A percentile compares a stretch with the other conserved stretches of the same genome.
These are phyloP conservation scores for Lepidocolaptes lacrymiger DNA, from an alignment of 2,797 vertebrate genomes.

Conservation along the genomic window DNA sequence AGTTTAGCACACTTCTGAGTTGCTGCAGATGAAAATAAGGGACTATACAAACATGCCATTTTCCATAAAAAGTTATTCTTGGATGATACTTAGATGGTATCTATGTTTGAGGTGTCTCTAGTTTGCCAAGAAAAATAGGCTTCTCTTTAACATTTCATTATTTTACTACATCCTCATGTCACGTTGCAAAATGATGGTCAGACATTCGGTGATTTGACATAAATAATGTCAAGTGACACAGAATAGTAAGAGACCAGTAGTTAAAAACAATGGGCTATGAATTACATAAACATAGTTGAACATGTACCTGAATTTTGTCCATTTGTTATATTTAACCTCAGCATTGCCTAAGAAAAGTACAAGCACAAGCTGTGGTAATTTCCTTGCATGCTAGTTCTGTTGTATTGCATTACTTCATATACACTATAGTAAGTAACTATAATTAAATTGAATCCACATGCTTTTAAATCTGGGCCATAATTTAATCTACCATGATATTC, in stretches of 20 bases:
- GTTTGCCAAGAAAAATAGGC: neutral
- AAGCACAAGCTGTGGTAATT: neutral
- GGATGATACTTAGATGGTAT: neutral
- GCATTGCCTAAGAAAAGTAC: neutral
- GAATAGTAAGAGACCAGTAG: neutral
- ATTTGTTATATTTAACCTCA: neutral
- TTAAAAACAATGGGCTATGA: neutral
- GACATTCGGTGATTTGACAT: neutral
- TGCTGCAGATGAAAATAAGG: neutral
- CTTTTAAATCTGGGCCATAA: neutral
- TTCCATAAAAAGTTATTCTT: conserved; percentile 8
- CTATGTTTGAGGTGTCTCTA: neutral
- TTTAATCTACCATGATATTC: neutral
- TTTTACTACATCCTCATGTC: neutral
- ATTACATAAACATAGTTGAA: neutral
- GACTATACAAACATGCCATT: neutral
- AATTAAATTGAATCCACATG: neutral
- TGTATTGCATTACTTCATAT: neutral
- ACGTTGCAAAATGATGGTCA: neutral
- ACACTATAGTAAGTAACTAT: neutral
- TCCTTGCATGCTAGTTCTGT: neutral
- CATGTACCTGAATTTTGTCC: neutral
- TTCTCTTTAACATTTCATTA: neutral
- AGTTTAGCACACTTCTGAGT: neutral
- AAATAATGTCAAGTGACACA: neutral